Evolutionary conservation across 2,113 vertebrate genomes (phyloP).

Genomic region (Rhinopomastus cyanomelas): DNA sequence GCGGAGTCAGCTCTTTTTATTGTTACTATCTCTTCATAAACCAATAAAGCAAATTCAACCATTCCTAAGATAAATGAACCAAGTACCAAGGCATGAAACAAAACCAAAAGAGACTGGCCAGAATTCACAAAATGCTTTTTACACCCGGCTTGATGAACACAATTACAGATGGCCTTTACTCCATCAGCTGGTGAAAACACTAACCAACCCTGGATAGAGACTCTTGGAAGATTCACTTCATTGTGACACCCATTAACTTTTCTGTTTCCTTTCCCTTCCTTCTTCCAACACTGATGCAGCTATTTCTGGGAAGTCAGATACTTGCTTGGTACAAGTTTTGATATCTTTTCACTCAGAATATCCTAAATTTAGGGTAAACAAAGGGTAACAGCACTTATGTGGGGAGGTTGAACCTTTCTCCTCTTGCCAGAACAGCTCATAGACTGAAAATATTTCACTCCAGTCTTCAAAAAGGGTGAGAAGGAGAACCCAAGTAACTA

Average conservation of each 20-base stretch:
- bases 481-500: no score
- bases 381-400: slow-evolving; percentile 77
- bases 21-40: neutral
- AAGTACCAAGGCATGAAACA: neutral
- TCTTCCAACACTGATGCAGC: neutral
- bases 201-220: neutral
- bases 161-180: neutral
- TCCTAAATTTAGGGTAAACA: neutral
- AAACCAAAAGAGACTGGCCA: neutral
- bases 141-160: neutral
- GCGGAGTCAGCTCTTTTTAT: neutral
- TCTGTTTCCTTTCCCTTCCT: neutral
- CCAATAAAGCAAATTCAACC: no score
- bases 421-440: slow-evolving; percentile 90
- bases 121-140: neutral
- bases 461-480: no score
- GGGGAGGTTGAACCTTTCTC: slow-evolving; percentile 82
- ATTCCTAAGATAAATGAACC: no score
- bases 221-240: neutral
- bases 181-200: neutral
- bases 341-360: neutral
- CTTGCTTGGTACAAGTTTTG: neutral
- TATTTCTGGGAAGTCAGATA: neutral
- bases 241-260: neutral
- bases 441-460: no score